Conservation (phyloP, 2,888 invertebrate species). For the Timema podura region DNA sequence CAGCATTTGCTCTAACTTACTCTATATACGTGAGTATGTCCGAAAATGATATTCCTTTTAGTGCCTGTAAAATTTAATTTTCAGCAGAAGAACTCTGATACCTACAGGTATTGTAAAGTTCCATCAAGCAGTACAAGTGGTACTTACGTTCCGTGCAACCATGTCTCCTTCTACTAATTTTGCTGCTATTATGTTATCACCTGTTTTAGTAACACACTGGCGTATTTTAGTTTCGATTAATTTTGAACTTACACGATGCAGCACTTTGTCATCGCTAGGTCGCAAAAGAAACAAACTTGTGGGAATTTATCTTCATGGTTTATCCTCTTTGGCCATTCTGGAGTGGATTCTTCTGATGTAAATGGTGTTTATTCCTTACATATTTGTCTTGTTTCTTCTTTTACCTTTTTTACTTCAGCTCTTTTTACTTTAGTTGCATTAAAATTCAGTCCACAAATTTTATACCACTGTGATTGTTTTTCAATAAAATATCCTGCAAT, state of each 20-base stretch:
- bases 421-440: not conserved
- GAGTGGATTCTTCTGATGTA: not conserved
- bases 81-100: not conserved
- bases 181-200: not conserved
- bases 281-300: not conserved
- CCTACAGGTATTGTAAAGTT: not conserved
- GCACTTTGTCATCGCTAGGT: not conserved
- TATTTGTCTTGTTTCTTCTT: not conserved
- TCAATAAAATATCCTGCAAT: not conserved
- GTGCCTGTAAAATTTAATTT: not conserved
- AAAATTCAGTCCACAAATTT: not conserved
- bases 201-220: not conserved
- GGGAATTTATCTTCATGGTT: not conserved
- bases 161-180: constrained; percentile 7
- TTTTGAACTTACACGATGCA: not conserved
- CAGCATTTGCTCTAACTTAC: not conserved
- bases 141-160: not conserved
- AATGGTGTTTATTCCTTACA: not conserved
- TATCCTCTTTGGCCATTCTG: not conserved
- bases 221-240: constrained; percentile 12
- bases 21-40: not conserved
- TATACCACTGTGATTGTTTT: not conserved
- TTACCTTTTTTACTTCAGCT: not conserved
- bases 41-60: not conserved
- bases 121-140: not conserved